A percentile compares a stretch with the other conserved stretches of the same genome.
Evolutionary conservation across 2,113 vertebrate species (phyloP).

Genomic region (Sitta europaea): DNA sequence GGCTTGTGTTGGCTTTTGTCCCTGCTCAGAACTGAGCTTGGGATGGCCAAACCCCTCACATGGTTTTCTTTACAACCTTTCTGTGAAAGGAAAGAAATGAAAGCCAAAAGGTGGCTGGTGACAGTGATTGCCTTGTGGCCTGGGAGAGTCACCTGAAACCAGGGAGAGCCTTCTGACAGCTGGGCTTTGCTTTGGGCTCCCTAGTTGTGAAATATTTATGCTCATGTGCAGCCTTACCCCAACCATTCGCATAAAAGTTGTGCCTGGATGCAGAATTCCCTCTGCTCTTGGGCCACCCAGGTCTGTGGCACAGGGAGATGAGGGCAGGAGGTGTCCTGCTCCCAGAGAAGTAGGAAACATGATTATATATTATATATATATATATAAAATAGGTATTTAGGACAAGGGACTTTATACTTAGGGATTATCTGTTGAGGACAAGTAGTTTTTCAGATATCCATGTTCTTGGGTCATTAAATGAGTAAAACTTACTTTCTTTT

Average conservation of each 20-base stretch:
- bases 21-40: neutral
- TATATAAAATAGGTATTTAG: neutral
- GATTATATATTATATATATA: neutral
- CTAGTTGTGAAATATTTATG: rapidly evolving
- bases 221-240: rapidly evolving
- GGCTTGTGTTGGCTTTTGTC: neutral
- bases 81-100: neutral
- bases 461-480: neutral
- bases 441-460: neutral
- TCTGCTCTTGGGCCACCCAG: neutral
- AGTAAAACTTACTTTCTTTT: neutral
- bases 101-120: neutral
- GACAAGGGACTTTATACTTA: neutral
- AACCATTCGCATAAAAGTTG: neutral
- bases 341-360: neutral
- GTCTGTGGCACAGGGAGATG: neutral
- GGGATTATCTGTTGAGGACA: neutral
- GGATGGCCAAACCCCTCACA: neutral
- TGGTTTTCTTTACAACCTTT: neutral
- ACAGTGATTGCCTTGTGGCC: neutral
- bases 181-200: neutral
- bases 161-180: neutral
- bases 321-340: neutral
- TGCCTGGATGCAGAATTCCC: neutral
- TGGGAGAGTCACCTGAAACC: neutral